These are phyloP conservation scores for Diceros bicornis DNA, from an alignment of 2,797 vertebrate species.

Conservation along the genomic window DNA sequence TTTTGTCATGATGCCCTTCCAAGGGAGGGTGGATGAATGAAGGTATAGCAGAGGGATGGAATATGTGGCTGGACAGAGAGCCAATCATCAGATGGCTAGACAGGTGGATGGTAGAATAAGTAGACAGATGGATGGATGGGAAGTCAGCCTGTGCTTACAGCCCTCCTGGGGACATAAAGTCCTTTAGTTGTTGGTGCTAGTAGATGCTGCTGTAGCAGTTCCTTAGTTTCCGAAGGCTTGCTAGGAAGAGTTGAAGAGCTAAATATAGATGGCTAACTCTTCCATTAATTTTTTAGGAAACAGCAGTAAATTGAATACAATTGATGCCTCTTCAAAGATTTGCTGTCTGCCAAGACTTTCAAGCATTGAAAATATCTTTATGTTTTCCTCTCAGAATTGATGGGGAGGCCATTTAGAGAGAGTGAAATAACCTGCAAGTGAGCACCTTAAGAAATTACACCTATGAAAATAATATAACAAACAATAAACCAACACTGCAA, in stretches of 20 bases:
- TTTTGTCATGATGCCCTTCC: neutral
- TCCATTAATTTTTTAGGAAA: neutral
- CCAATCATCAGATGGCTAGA: neutral
- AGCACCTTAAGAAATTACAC: neutral
- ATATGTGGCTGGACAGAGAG: neutral
- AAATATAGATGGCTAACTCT: neutral
- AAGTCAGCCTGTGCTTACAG: neutral
- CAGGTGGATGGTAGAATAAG: too few species aligned
- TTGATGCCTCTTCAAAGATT: neutral
- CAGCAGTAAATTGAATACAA: neutral
- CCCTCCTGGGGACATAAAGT: neutral
- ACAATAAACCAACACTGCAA: neutral
- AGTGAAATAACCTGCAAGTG: neutral
- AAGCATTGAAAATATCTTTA: neutral
- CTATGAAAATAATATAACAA: neutral
- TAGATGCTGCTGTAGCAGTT: fast-evolving
- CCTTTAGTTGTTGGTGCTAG: neutral
- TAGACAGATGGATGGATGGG: neutral
- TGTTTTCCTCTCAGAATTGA: neutral
- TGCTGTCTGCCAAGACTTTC: neutral
- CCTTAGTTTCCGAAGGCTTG: neutral
- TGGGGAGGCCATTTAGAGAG: neutral
- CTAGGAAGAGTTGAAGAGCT: neutral
- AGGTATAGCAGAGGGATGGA: neutral
- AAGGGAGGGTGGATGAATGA: neutral